Percentiles rank a stretch among this genome's conserved stretches.
phyloP scores from a whole-genome alignment of 2,113 vertebrate genomes.

The Isichthys henryi region DNA sequence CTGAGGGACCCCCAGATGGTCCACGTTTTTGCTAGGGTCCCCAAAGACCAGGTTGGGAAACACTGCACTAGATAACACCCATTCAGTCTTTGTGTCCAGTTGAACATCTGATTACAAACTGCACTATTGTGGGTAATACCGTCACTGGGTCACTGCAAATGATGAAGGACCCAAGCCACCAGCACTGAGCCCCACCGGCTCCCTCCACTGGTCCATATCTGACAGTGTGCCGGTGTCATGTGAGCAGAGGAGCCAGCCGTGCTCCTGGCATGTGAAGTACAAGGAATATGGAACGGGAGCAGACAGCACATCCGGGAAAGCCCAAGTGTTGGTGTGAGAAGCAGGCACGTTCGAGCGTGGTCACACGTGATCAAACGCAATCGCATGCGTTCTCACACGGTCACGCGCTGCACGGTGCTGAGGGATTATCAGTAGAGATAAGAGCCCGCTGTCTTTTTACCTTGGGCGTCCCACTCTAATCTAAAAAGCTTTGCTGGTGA shows the following conservation, averaged over 20 bases:
- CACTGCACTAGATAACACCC: neutral
- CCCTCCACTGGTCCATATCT: neutral
- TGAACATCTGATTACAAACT: neutral
- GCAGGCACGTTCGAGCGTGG: constrained; percentile 35
- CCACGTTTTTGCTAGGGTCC: neutral
- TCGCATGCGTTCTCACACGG: constrained; percentile 17
- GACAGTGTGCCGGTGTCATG: neutral
- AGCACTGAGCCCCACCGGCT: neutral
- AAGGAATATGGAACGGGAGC: neutral
- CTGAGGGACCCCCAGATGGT: neutral
- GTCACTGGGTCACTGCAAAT: neutral
- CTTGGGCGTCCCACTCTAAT: constrained; percentile 41
- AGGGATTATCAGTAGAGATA: constrained; percentile 44
- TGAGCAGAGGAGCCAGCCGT: neutral
- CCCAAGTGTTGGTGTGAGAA: neutral
- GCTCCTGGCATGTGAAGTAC: neutral
- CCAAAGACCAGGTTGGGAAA: neutral
- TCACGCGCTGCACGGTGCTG: constrained; percentile 37
- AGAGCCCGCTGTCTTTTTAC: constrained; percentile 44
- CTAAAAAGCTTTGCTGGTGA: constrained; percentile 38
- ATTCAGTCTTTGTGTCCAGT: neutral
- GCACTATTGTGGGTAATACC: neutral
- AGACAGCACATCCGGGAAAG: neutral
- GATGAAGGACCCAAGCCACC: neutral
- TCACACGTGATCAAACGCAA: constrained; percentile 38